Evolutionary conservation across 2,797 vertebrate species (phyloP).

Genomic region (Acanthopagrus latus): DNA sequence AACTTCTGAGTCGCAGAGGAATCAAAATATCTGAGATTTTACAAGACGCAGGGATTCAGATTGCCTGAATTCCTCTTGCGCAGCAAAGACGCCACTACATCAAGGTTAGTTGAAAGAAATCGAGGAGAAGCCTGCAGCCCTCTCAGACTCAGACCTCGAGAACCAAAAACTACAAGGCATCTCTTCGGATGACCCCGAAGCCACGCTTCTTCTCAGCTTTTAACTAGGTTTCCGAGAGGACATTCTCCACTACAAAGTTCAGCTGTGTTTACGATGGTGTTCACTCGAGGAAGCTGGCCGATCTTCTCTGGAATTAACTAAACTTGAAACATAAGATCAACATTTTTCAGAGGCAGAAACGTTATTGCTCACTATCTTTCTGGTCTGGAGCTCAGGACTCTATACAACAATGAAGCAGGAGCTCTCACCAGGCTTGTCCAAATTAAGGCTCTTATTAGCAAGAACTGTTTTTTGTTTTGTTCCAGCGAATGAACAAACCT

Average conservation of each 20-base stretch:
- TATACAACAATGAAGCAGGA: neutral
- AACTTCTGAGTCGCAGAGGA: slow-evolving; percentile 1
- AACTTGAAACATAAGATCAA: slow-evolving; percentile 18
- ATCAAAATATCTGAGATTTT: slow-evolving; percentile 21
- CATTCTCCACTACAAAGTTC: slow-evolving; percentile 33
- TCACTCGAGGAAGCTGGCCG: slow-evolving; percentile 10
- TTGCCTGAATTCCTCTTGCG: slow-evolving; percentile 6
- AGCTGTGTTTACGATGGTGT: slow-evolving; percentile 35
- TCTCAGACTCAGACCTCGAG: slow-evolving; percentile 32
- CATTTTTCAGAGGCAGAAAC: slow-evolving; percentile 16
- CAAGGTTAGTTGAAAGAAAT: slow-evolving; percentile 53
- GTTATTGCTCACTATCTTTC: slow-evolving; percentile 28
- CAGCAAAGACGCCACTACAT: slow-evolving; percentile 33
- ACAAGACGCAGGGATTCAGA: slow-evolving; percentile 6
- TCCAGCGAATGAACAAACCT: neutral
- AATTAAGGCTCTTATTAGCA: neutral
- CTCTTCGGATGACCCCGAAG: slow-evolving; percentile 26
- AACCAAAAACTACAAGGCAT: slow-evolving; percentile 37
- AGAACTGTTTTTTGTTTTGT: neutral
- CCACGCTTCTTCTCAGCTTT: slow-evolving; percentile 11
- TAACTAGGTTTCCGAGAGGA: slow-evolving; percentile 34
- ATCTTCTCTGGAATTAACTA: slow-evolving; percentile 33
- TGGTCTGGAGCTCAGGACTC: slow-evolving; percentile 15
- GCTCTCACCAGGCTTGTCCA: neutral
- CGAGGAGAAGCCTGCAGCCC: slow-evolving; percentile 44